Evolutionary conservation across 1,140 invertebrate species (phyloP), one percentile per base, ranked within the genome.

Genomic region (Drosophila pallidifrons): DNA sequence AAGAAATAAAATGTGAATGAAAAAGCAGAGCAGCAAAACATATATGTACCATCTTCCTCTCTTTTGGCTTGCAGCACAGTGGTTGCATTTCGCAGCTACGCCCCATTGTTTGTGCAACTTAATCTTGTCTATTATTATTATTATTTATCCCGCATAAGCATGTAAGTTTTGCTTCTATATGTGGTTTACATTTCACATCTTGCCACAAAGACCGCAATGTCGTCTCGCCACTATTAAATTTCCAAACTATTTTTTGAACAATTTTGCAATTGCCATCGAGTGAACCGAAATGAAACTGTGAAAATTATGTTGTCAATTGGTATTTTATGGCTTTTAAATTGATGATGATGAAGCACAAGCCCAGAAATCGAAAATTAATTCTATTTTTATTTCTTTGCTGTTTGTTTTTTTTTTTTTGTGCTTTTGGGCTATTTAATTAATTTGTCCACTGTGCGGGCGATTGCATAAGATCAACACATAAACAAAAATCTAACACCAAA

Each of bases 251-350:
- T 43, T 63, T 47, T 63, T 49, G 11, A 35, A 72, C 28, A 71
- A 68, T 78, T 86, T 81, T 51, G 73, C 82, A 85, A 81, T 86
- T 88, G 83, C 45, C 65, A 70, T 73, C 45, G 30, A 64, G 6
- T 16, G n/a, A 32, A 45, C 59, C 67, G 35, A 54, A 85, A 77
- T 71, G 35, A 54, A 85, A 77, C 65, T 76, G 46, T 47, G 43
- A 71, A 82, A 78, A 80, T 55, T 59, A 77, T 88, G 73, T 66
- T 89, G 80, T 81, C 83, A 87, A 87, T 87, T 89, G 80, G 51
- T 51, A 69, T 89, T 87, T 87, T 87, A 89, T 87, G 63, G 83
- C 83, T 87, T 89, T 87, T 87, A 80, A 87, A 87, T 87, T 87
- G 85, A 66, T 54, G 32, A 38, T 60, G 11, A 11, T 52, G 13